A percentile compares a stretch with the other conserved stretches of the same genome.
These are phyloP conservation scores for Thumatha senex DNA, from an alignment of 2,888 invertebrate species.

Conservation along the genomic window DNA sequence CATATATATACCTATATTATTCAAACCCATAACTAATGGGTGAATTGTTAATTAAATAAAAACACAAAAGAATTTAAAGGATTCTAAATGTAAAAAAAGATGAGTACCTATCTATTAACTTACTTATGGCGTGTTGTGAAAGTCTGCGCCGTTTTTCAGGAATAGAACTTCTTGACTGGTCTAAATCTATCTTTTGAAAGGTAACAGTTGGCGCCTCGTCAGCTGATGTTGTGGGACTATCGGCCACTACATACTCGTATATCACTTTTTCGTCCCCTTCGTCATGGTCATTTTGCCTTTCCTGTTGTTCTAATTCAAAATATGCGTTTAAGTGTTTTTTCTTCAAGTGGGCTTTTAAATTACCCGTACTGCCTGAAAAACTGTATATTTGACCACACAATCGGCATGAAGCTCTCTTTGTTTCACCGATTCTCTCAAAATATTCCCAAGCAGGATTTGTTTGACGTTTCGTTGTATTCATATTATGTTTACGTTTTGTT, in stretches of 20 bases:
- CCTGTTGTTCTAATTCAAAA: not conserved
- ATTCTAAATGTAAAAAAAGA: too few species aligned
- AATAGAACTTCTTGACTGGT: not conserved
- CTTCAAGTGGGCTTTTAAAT: not conserved
- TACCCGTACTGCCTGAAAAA: not conserved
- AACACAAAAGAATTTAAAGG: too few species aligned
- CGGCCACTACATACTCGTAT: constrained; percentile 1
- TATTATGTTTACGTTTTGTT: not conserved
- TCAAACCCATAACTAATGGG: too few species aligned
- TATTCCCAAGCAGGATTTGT: not conserved
- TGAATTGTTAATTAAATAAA: too few species aligned
- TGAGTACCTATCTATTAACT: not conserved
- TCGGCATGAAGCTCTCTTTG: not conserved
- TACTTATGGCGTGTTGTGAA: not conserved
- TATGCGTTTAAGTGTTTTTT: not conserved
- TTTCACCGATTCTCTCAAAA: not conserved
- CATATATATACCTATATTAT: too few species aligned
- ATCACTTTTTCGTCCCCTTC: not conserved
- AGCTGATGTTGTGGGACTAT: not conserved
- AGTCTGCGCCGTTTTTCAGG: not conserved
- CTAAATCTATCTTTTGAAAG: not conserved
- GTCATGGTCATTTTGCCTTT: not conserved
- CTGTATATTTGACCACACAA: not conserved
- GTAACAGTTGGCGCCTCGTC: not conserved
- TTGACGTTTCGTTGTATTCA: not conserved